These are phyloP conservation scores for Peromyscus polionotus DNA, from an alignment of 2,113 vertebrate species.

Conservation along the genomic window DNA sequence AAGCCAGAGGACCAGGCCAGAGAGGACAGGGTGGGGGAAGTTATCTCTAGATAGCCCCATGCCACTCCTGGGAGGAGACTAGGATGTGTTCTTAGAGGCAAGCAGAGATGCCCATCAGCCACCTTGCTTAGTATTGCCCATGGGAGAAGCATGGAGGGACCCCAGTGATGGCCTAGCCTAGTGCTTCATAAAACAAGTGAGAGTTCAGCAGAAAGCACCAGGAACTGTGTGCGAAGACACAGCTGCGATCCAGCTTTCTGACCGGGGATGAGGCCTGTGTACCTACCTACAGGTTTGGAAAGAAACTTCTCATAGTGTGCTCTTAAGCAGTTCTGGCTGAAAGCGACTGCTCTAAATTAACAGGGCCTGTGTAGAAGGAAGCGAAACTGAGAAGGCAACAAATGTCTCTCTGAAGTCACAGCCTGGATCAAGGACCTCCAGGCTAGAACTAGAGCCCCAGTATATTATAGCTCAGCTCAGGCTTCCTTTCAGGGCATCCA, in stretches of 20 bases:
- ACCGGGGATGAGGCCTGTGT: not conserved
- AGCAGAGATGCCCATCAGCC: not conserved
- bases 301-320: not conserved
- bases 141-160: not conserved
- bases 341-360: not conserved
- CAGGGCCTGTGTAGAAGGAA: not conserved
- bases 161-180: not conserved
- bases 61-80: not conserved
- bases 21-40: not conserved
- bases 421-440: not conserved
- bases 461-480: not conserved
- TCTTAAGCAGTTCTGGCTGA: not conserved
- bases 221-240: not conserved
- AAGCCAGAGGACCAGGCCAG: not conserved
- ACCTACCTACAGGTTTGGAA: not conserved
- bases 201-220: not conserved
- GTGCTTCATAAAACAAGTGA: not conserved
- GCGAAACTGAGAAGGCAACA: not conserved
- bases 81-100: not conserved
- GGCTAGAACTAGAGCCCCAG: not conserved
- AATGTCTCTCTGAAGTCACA: not conserved
- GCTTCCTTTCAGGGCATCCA: not conserved
- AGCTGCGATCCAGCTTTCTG: not conserved
- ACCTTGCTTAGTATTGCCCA: not conserved
- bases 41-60: not conserved